These are phyloP conservation scores for Ophion ventricosus DNA, from an alignment of 2,888 invertebrate genomes.

Conservation along the genomic window DNA sequence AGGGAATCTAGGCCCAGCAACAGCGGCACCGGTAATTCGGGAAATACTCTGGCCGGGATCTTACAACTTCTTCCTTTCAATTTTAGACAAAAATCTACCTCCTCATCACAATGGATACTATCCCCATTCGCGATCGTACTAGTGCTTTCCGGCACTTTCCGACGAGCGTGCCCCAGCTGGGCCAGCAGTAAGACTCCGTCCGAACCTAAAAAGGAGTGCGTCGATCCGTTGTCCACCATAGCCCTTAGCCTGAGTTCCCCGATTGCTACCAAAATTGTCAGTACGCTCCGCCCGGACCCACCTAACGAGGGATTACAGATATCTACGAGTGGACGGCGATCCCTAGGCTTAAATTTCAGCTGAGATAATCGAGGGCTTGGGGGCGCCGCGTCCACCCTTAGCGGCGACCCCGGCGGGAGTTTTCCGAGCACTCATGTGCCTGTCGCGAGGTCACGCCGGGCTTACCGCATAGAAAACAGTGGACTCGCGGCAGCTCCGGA, in stretches of 20 bases:
- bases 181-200: background rate
- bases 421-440: background rate
- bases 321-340: background rate
- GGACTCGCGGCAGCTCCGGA: background rate
- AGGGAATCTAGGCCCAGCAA: background rate
- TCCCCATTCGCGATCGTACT: conserved; percentile 18
- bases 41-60: background rate
- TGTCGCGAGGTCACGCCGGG: background rate
- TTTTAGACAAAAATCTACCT: background rate
- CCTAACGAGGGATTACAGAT: background rate
- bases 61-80: background rate
- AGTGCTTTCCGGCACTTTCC: no score
- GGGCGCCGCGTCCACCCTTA: background rate
- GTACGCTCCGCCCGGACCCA: no score
- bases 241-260: background rate
- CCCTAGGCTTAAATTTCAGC: background rate
- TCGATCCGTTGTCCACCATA: background rate
- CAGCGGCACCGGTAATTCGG: background rate
- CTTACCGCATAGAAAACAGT: background rate
- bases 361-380: background rate
- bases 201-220: background rate
- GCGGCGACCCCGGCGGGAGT: background rate
- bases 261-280: background rate
- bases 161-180: background rate
- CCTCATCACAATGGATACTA: background rate